These are phyloP conservation scores for Tipula unca DNA, from an alignment of 2,888 invertebrate species.

Conservation along the genomic window DNA sequence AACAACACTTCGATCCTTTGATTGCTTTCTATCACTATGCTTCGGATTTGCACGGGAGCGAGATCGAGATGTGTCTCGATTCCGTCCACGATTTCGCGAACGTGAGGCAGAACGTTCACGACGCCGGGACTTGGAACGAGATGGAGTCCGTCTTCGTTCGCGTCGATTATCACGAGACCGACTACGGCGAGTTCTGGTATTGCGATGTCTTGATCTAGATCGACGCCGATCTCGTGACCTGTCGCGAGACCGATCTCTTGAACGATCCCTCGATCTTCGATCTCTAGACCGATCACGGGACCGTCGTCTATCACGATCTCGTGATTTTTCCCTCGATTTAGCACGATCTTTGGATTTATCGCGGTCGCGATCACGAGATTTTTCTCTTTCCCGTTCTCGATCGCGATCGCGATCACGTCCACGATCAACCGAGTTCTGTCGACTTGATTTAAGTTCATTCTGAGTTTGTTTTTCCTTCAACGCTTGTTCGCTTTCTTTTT, in stretches of 20 bases:
- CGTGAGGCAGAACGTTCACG: slow-evolving; percentile 27
- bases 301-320: slow-evolving; percentile 23
- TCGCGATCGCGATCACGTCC: not conserved
- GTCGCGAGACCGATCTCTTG: slow-evolving; percentile 35
- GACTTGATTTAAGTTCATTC: slow-evolving; percentile 18
- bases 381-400: slow-evolving; percentile 35
- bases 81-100: slow-evolving; percentile 29
- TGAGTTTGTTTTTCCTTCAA: not conserved
- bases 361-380: slow-evolving; percentile 21
- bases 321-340: slow-evolving; percentile 24
- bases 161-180: slow-evolving; percentile 30
- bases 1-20: not conserved
- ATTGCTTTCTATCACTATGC: slow-evolving; percentile 17
- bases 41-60: slow-evolving; percentile 28
- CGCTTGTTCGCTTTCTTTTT: not conserved
- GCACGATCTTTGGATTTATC: not conserved
- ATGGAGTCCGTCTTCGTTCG: slow-evolving; percentile 26
- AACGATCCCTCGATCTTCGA: slow-evolving; percentile 38
- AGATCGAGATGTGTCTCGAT: slow-evolving; percentile 26
- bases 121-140: slow-evolving; percentile 21
- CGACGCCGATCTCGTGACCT: slow-evolving; percentile 30
- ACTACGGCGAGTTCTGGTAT: slow-evolving; percentile 30
- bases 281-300: slow-evolving; percentile 32
- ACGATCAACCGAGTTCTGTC: not conserved
- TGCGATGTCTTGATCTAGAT: slow-evolving; percentile 30